Evolutionary conservation across 2,797 vertebrate genomes (phyloP), one percentile per base, ranked within the genome.

Genomic region (Allobates femoralis): DNA sequence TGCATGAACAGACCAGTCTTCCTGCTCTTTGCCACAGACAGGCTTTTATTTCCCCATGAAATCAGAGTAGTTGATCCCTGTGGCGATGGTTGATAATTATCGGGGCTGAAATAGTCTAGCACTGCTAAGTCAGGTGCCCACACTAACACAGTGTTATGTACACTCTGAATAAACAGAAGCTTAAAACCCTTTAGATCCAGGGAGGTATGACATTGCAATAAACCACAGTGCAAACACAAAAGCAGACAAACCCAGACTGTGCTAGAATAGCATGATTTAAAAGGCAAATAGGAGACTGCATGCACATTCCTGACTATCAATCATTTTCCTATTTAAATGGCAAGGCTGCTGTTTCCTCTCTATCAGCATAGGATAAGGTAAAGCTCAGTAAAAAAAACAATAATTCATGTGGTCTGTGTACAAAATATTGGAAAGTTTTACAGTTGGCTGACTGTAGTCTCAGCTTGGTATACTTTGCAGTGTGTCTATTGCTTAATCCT

Each of bases 221-320:
- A 88, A 88, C 86, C 86, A 81, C 87, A 88, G 83, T 81, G 87
- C 87, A 88, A 88, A 88, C 87, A 88, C 83, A 88, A 88, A 88
- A 77, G 77, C 87, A 88, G 87, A 88, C 87, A 88, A 88, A 88
- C 87, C 87, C 87, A 88, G 87, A 88, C 86, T 88, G 87, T 88
- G 87, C 87, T 88, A 88, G 87, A 88, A 88, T 81, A 88, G 87
- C 86, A 88, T 88, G 87, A 88, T 88, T 88, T 88, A 88, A 88
- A 88, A 88, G 83, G 87, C 83, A 88, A 88, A 88, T 88, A 88
- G 83, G 87, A 88, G 78, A 85, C 87, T 85, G 83, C 86, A 88
- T 88, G 86, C 82, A 88, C 83, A 88, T 85, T 88, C 83, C 87
- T 88, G 87, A 88, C 87, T 88, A 88, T 88, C 87, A 88, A 88